phyloP scores from a whole-genome alignment of 2,888 invertebrate species.

The Agonopterix arenella region DNA sequence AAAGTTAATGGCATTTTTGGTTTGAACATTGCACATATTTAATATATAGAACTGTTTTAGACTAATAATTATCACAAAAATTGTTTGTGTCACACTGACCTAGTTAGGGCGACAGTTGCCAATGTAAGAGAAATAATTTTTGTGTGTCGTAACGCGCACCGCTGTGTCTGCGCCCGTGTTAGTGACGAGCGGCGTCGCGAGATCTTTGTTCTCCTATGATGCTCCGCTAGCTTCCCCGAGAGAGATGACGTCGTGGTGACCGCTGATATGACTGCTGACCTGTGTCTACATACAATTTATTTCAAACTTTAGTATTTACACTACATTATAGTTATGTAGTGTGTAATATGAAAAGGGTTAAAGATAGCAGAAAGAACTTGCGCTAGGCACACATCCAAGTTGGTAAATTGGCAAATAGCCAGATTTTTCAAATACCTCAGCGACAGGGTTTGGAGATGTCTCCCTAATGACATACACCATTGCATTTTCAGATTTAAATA shows the following conservation, averaged over 20 bases:
- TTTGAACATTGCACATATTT: conserved; percentile 74
- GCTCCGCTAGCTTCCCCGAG: conserved; percentile 23
- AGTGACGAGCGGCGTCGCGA: conserved; percentile 27
- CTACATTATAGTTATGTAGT: background rate
- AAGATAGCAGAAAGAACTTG: conserved; percentile 13
- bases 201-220: conserved; percentile 18
- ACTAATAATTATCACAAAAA: conserved; percentile 53
- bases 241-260: conserved; percentile 41
- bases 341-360: background rate
- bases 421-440: conserved; percentile 14
- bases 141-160: conserved; percentile 37
- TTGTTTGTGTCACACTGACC: conserved; percentile 56
- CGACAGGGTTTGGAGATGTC: too few species aligned
- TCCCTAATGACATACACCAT: too few species aligned
- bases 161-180: conserved; percentile 30
- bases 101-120: conserved; percentile 55
- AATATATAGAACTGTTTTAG: conserved; percentile 51
- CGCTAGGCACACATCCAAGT: conserved; percentile 33
- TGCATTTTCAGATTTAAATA: too few species aligned
- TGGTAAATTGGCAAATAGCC: conserved; percentile 29
- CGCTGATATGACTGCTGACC: conserved; percentile 41
- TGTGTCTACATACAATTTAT: conserved; percentile 42
- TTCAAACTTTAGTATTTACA: background rate
- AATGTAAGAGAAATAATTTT: conserved; percentile 63
- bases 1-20: conserved; percentile 73